These are phyloP conservation scores for Drosophila rubida DNA, from an alignment of 2,888 invertebrate genomes.

Conservation along the genomic window DNA sequence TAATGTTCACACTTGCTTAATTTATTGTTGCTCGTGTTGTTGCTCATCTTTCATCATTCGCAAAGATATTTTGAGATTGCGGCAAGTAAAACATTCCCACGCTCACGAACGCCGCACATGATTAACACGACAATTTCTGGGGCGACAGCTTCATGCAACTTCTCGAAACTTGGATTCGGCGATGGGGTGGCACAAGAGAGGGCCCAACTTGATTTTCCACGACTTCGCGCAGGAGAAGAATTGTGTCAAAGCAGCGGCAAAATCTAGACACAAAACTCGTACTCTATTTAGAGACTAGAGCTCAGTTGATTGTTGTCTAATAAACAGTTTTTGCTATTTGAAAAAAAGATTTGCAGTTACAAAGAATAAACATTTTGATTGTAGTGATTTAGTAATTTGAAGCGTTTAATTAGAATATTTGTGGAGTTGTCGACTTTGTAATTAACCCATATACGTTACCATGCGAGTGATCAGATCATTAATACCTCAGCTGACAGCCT, in stretches of 20 bases:
- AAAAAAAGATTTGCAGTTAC: no score
- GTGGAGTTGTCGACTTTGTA: no score
- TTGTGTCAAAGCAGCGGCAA: no score
- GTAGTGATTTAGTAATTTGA: no score
- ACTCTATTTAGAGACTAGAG: no score
- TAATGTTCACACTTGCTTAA: not conserved
- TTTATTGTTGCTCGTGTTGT: not conserved
- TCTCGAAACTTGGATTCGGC: conserved; percentile 11
- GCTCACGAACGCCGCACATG: conserved; percentile 84
- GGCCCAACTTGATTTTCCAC: conserved; percentile 1
- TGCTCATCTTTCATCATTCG: conserved; percentile 26
- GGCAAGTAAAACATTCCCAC: conserved; percentile 31
- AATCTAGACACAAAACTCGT: no score
- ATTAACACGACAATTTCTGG: conserved; percentile 68
- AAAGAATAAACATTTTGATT: no score
- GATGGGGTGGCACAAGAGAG: conserved; percentile 5
- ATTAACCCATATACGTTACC: not conserved
- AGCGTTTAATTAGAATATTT: no score
- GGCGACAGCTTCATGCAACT: conserved; percentile 21
- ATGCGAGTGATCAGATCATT: conserved; percentile 47
- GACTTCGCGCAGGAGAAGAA: no score
- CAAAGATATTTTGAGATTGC: conserved; percentile 27
- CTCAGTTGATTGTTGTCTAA: no score
- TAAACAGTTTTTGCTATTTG: no score
- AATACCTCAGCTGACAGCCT: conserved; percentile 64